Base-by-base conservation (phyloP, 2,888 invertebrate species). In the Tinea trinotella region DNA sequence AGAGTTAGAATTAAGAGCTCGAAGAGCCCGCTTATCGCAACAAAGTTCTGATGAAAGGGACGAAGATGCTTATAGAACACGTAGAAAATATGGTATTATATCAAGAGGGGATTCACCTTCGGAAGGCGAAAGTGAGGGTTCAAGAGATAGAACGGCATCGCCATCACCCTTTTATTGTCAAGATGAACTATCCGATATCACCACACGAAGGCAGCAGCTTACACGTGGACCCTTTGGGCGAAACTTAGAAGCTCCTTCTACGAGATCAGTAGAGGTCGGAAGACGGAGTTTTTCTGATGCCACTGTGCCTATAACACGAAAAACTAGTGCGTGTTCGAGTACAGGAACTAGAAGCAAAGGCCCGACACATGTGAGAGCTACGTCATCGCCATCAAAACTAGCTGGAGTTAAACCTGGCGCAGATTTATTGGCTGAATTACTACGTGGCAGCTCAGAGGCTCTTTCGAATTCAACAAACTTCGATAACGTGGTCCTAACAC, bases 391-490 rank as follows among this genome's bases (percentile, higher is more conserved):
- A 24, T 93, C 92, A 13, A 93, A 93, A 71, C 83, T 93, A 59
- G 91, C 91, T 65, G 91, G 90, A 57, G 82, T 82, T 54, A 76
- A 79, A 57, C 77, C 83, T 3, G 81, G 79, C 19, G 76, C 74
- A 1, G 93, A 93, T 68, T 79, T 94, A 57, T 83, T 94, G 57
- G 93, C 93, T 46, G 92, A 93, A 70, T 80, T 94, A 57, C 87
- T 94, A 49, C 88, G 92, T 59, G 94, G 93, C 55, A 93, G 93
- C 64, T 94, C 94, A 36, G 94, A 94, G 71, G 90, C 92, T 60
- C 81, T 93, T 55, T 90, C 92, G 12, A 88, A 90, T 57, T 87
- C 89, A 3, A 74, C 81, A 10, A 72, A 80, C 57, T 83, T 87
- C 68, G 86, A 85, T 76, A 85, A 84, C 71, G 85, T 86, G 55